A percentile compares a stretch with the other conserved stretches of the same genome.
Conservation (phyloP, 1,140 invertebrate genomes). For the Adoxophyes honmai region DNA sequence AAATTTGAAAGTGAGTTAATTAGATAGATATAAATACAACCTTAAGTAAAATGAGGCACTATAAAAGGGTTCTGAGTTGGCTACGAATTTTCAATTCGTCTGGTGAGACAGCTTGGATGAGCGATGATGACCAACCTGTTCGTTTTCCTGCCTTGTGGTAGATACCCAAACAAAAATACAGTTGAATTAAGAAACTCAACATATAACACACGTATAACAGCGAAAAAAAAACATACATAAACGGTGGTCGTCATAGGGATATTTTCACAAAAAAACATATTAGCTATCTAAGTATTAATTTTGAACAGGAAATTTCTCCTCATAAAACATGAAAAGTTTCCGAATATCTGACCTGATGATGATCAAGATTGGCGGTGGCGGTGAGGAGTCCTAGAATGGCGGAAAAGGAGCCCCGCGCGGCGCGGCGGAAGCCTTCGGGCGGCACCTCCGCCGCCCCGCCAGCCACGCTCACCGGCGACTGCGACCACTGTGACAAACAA, state of each 20-base stretch:
- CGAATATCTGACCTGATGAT: constrained; percentile 11
- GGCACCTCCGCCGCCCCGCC: constrained; percentile 71
- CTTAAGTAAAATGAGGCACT: too few relatives aligned
- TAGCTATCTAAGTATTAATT: background rate
- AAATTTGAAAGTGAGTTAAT: too few relatives aligned
- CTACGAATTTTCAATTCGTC: too few relatives aligned
- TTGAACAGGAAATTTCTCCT: background rate
- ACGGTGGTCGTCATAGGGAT: background rate
- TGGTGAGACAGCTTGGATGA: too few relatives aligned
- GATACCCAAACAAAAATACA: too few relatives aligned
- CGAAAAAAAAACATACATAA: background rate
- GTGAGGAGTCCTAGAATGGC: constrained; percentile 92
- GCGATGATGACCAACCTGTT: too few relatives aligned
- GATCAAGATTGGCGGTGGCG: constrained; percentile 82
- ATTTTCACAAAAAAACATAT: background rate
- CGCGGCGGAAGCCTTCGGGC: constrained; percentile 85
- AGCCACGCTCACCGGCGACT: constrained; percentile 57
- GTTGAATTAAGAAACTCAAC: too few relatives aligned
- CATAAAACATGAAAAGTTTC: too few relatives aligned
- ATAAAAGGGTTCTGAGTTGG: too few relatives aligned
- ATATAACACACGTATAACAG: too few relatives aligned
- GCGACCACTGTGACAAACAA: constrained; percentile 50
- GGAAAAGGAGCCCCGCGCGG: constrained; percentile 88
- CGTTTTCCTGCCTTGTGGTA: too few relatives aligned
- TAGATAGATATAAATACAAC: too few relatives aligned